Conservation (phyloP, 2,113 vertebrate species). For the Balaeniceps rex region DNA sequence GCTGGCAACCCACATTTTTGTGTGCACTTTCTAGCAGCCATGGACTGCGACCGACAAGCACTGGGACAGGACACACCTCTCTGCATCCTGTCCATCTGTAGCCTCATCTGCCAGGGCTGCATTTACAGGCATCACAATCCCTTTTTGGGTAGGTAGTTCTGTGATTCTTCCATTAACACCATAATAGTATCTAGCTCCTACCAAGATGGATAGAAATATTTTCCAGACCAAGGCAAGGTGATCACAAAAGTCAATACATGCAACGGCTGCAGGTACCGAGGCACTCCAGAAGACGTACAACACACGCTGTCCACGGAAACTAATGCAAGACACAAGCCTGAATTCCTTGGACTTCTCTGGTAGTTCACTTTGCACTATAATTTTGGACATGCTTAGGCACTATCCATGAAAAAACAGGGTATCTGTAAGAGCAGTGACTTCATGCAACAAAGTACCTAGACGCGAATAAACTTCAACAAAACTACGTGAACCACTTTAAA, state of each 20-base stretch:
- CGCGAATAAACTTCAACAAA: background rate
- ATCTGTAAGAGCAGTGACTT: background rate
- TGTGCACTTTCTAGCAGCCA: background rate
- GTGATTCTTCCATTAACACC: background rate
- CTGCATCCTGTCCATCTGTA: background rate
- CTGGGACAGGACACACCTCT: background rate
- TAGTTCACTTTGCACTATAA: accelerated
- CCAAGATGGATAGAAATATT: accelerated
- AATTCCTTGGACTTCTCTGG: background rate
- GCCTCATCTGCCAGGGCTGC: background rate
- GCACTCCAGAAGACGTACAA: background rate
- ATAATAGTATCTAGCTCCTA: background rate
- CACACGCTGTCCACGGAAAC: background rate
- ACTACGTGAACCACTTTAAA: accelerated
- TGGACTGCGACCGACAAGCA: accelerated
- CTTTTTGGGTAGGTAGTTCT: background rate
- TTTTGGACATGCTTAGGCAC: background rate
- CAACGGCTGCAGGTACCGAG: accelerated
- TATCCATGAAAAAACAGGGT: background rate
- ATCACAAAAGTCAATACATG: background rate
- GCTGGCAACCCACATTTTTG: background rate
- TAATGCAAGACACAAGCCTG: accelerated
- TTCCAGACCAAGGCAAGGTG: background rate
- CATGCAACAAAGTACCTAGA: background rate
- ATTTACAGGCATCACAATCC: accelerated